These are phyloP conservation scores for Ennomos erosarius DNA, from an alignment of 2,888 invertebrate genomes.

Conservation along the genomic window DNA sequence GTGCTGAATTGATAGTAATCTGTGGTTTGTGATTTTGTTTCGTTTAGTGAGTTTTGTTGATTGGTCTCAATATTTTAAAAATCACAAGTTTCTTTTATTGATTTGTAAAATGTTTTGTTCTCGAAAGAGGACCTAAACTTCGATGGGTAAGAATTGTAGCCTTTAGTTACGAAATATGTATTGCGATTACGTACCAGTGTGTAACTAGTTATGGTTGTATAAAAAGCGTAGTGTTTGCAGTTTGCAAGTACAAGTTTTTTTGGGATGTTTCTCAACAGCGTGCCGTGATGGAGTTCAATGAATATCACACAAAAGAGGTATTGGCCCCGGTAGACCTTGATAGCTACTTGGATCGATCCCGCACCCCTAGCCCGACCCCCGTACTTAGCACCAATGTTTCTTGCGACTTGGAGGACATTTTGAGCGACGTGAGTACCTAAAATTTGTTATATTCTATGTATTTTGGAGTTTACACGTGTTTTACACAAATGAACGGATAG, in stretches of 20 bases:
- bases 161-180: constrained; percentile 17
- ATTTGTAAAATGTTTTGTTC: constrained; percentile 75
- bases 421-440: constrained; percentile 77
- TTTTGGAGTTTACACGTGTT: constrained; percentile 14
- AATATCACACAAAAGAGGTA: constrained; percentile 73
- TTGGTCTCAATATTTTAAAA: no score
- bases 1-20: no score
- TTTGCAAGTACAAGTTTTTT: constrained; percentile 58
- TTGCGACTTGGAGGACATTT: constrained; percentile 81
- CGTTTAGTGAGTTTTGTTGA: no score
- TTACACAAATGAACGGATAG: constrained; percentile 8
- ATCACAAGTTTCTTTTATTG: constrained; percentile 36
- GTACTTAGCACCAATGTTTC: constrained; percentile 72
- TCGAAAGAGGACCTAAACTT: constrained; percentile 80
- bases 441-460: constrained; percentile 36
- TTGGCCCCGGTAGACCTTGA: constrained; percentile 73
- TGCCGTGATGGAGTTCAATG: constrained; percentile 83
- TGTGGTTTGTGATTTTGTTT: no score
- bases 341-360: constrained; percentile 67
- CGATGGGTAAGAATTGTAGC: constrained; percentile 72
- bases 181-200: constrained; percentile 31
- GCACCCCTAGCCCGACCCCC: constrained; percentile 70
- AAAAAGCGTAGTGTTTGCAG: constrained; percentile 46
- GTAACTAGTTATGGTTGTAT: no score
- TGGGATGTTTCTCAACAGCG: constrained; percentile 71